Evolutionary conservation across 1,140 invertebrate genomes (phyloP).

Genomic region (Hestina assimilis): DNA sequence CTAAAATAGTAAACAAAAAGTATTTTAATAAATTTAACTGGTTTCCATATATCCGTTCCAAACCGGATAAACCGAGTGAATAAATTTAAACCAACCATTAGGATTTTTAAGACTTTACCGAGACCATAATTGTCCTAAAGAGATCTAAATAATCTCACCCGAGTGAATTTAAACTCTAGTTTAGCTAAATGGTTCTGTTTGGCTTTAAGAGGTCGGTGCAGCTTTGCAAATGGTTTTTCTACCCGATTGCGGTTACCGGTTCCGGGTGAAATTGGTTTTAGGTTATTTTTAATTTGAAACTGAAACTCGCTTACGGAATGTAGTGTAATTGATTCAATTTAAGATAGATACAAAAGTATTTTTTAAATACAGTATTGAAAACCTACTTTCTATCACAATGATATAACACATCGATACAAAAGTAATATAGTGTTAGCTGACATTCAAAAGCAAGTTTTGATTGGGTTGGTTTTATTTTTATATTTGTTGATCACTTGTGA

Average conservation of each 20-base stretch:
- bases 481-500: too few species aligned
- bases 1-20: background rate
- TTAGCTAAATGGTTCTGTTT: conserved; percentile 25
- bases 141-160: conserved; percentile 28
- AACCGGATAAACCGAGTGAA: conserved; percentile 19
- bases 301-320: too few species aligned
- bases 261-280: conserved; percentile 14
- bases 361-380: background rate
- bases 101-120: conserved; percentile 27
- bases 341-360: background rate
- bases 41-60: too few species aligned
- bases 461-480: too few species aligned
- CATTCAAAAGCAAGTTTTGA: too few species aligned
- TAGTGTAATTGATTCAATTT: background rate
- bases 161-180: conserved; percentile 21
- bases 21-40: background rate
- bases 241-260: background rate
- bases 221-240: conserved; percentile 14
- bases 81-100: conserved; percentile 24
- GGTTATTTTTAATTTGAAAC: background rate
- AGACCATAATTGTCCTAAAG: conserved; percentile 25
- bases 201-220: conserved; percentile 1
- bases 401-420: too few species aligned
- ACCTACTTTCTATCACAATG: too few species aligned
- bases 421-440: background rate